A percentile compares a stretch with the other conserved stretches of the same genome.
Conservation (phyloP, 2,113 vertebrate genomes). For the Syngnathus scovelli region DNA sequence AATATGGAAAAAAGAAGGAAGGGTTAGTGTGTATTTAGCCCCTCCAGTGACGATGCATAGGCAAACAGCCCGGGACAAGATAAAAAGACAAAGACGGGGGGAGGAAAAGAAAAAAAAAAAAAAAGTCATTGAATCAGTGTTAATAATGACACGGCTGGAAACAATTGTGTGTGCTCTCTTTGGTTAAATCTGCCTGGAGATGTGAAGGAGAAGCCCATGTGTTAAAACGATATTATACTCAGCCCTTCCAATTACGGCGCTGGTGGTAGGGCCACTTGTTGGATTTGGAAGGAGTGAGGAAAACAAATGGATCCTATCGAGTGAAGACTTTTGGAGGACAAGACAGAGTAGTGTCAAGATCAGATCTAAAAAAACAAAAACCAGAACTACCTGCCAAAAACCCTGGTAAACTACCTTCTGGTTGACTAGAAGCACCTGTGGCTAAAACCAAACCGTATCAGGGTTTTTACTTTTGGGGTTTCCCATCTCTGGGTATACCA, state of each 20-base stretch:
- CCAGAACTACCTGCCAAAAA: too few species aligned
- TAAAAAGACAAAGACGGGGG: slow-evolving; percentile 43
- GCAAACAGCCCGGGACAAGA: slow-evolving; percentile 55
- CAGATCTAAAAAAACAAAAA: too few species aligned
- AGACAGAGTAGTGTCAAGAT: too few species aligned
- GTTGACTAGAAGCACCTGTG: too few species aligned
- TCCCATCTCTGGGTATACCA: not conserved
- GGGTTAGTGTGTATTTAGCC: slow-evolving; percentile 54
- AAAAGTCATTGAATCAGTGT: slow-evolving; percentile 72
- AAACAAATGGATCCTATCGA: slow-evolving; percentile 30
- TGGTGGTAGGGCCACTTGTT: not conserved
- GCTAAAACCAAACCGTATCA: too few species aligned
- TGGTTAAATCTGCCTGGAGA: slow-evolving; percentile 65
- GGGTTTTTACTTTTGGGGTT: not conserved
- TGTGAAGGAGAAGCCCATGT: slow-evolving; percentile 27
- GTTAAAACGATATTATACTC: slow-evolving; percentile 31
- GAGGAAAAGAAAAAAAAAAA: slow-evolving; percentile 26
- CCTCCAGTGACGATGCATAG: slow-evolving; percentile 64
- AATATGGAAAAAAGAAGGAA: slow-evolving; percentile 52
- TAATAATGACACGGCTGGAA: slow-evolving; percentile 74
- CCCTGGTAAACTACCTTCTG: too few species aligned
- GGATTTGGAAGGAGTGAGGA: not conserved
- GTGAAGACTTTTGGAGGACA: too few species aligned
- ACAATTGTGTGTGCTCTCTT: slow-evolving; percentile 56
- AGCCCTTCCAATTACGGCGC: not conserved